phyloP scores from a whole-genome alignment of 2,797 vertebrate species.

The Myripristis murdjan region DNA sequence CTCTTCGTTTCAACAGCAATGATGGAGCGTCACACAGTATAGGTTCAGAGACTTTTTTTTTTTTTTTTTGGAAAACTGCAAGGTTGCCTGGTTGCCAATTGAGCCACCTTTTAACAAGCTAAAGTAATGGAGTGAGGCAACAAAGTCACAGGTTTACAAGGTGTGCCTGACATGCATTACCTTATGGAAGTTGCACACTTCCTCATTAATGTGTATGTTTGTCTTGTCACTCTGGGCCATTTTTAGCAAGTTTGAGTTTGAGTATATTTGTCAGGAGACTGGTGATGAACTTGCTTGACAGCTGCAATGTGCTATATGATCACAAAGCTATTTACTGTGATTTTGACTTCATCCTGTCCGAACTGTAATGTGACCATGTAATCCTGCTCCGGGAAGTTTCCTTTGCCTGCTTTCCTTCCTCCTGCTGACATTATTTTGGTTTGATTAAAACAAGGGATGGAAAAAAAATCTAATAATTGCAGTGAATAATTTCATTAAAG shows the following conservation, averaged over 20 bases:
- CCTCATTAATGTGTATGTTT: conserved; percentile 36
- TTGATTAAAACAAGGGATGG: conserved; percentile 1
- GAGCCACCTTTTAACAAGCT: conserved; percentile 63
- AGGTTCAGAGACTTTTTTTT: conserved; percentile 19
- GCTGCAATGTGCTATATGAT: conserved; percentile 35
- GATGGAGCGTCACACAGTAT: conserved; percentile 16
- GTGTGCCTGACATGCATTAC: conserved; percentile 26
- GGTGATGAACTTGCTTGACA: conserved; percentile 12
- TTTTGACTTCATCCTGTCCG: conserved; percentile 29
- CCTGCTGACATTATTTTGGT: conserved; percentile 7
- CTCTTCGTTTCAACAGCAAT: conserved; percentile 25
- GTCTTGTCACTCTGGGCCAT: conserved; percentile 31
- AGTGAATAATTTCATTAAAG: background rate
- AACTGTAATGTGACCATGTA: conserved; percentile 1
- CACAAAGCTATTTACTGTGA: conserved; percentile 22
- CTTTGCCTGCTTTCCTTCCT: conserved; percentile 9
- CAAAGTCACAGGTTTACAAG: conserved; percentile 50
- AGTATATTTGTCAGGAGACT: conserved; percentile 15
- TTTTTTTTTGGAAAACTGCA: conserved; percentile 2
- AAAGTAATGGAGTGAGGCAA: conserved; percentile 44
- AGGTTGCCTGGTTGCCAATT: conserved; percentile 36
- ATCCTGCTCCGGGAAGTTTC: conserved; percentile 20
- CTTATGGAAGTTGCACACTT: conserved; percentile 2
- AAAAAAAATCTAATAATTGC: background rate
- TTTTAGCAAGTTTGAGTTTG: conserved; percentile 24